A percentile compares a stretch with the other conserved stretches of the same genome.
These are phyloP conservation scores for Pseudocheirus occidentalis DNA, from an alignment of 2,797 vertebrate genomes.

Conservation along the genomic window DNA sequence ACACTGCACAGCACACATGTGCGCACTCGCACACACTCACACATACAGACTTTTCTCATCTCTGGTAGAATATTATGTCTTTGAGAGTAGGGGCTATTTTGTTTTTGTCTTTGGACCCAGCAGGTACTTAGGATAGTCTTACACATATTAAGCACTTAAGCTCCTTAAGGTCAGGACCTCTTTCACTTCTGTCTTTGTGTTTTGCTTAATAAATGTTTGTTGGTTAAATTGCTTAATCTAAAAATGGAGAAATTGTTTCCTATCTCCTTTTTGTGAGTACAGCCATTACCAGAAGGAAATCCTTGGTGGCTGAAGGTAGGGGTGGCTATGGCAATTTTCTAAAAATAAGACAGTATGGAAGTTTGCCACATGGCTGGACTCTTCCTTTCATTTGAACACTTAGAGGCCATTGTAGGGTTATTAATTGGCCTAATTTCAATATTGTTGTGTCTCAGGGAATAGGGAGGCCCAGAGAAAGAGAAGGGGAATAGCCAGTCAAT, in stretches of 20 bases:
- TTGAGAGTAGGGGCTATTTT: not conserved
- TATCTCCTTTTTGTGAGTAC: constrained; percentile 46
- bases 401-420: not conserved
- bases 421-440: not conserved
- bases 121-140: not conserved
- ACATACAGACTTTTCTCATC: not conserved
- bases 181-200: not conserved
- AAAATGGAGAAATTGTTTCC: constrained; percentile 33
- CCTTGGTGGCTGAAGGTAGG: not conserved
- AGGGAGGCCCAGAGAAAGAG: not conserved
- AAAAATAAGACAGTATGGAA: not conserved
- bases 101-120: not conserved
- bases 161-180: not conserved
- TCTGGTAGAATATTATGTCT: not conserved
- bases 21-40: too few species aligned
- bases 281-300: constrained; percentile 15
- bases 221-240: constrained; percentile 40
- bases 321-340: not conserved
- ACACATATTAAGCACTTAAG: not conserved
- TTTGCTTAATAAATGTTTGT: not conserved
- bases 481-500: not conserved
- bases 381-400: not conserved
- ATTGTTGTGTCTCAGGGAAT: not conserved
- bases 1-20: not conserved
- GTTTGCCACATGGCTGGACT: not conserved